phyloP scores from a whole-genome alignment of 2,797 vertebrate species.

The Potorous gilbertii region DNA sequence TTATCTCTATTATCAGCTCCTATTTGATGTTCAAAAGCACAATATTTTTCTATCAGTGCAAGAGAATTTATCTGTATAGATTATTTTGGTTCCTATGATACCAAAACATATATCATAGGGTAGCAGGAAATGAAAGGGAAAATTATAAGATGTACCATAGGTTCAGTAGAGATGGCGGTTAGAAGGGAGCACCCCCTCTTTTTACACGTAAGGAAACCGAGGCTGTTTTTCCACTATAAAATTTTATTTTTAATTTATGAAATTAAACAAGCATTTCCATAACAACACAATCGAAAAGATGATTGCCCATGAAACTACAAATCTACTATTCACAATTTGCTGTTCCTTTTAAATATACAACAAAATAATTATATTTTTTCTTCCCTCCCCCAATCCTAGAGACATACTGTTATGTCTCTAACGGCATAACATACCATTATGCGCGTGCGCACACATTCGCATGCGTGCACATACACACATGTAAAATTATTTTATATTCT shows the following conservation, averaged over 20 bases:
- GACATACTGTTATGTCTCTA: too few species aligned
- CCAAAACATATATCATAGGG: slow-evolving; percentile 33
- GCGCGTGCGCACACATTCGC: too few species aligned
- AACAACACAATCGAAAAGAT: not conserved
- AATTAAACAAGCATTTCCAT: not conserved
- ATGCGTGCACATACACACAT: too few species aligned
- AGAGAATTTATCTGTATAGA: slow-evolving; percentile 26
- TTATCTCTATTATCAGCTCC: slow-evolving; percentile 55
- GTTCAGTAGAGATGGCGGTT: not conserved
- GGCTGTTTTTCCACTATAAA: not conserved
- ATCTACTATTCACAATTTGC: not conserved
- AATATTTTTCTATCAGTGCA: slow-evolving; percentile 35
- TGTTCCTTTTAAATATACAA: not conserved
- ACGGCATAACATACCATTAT: too few species aligned
- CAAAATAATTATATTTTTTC: not conserved
- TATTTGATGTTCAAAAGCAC: slow-evolving; percentile 54
- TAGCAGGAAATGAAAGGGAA: slow-evolving; percentile 22
- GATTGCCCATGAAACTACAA: not conserved
- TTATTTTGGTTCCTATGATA: not conserved
- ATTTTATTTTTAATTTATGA: not conserved
- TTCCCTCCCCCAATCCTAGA: not conserved
- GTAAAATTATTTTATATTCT: not conserved
- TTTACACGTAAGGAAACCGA: not conserved
- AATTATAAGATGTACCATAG: not conserved
- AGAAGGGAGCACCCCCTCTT: not conserved